Evolutionary conservation across 2,797 vertebrate genomes (phyloP), one percentile per base, ranked within the genome.

Genomic region (Babyrousa celebensis): DNA sequence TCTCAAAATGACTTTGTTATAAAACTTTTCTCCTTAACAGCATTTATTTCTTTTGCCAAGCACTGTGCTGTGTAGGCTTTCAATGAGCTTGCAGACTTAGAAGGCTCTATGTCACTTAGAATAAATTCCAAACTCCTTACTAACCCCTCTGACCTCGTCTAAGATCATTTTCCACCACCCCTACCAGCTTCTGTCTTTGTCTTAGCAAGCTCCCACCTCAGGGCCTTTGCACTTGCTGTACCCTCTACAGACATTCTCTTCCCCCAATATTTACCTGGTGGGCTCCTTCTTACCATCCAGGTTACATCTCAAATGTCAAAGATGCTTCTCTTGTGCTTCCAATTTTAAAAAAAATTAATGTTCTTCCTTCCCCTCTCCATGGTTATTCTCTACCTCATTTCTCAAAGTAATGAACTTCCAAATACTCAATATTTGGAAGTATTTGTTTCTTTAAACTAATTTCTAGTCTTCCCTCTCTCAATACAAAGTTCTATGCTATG

Each of bases 31-130:
- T 36, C 21, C 36, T 89, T 82, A 36, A 58, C 9, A 68, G 60
- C 68, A 68, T 84, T 80, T 95, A 65, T 71, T 75, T 92, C 40
- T 86, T 95, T 94, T 89, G 48, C 70, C 23, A 78, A 62, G 10
- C 36, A 25, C 40, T 79, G 1, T 48, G 36, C 52, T 91, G 18
- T 27, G 32, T n/a, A 65, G 79, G 29, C 18, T 96, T 27, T 87
- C 58, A 79, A 83, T 29, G n/a, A 83, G 11, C 20, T 58, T 94
- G 12, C 2, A 74, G 63, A 85, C 54, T 86, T 90, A 54, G 17
- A 89, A 40, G 48, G 27, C 10, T 89, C 32, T 86, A 15, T 75
- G 79, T 71, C 54, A 84, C 71, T 97, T 65, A 85, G 56, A 92
- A 71, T 70, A 75, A 85, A 88, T 77, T 68, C 23, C 4, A 43